A percentile compares a stretch with the other conserved stretches of the same genome.
These are phyloP conservation scores for Euphydryas editha DNA, from an alignment of 2,888 invertebrate genomes.

Conservation along the genomic window DNA sequence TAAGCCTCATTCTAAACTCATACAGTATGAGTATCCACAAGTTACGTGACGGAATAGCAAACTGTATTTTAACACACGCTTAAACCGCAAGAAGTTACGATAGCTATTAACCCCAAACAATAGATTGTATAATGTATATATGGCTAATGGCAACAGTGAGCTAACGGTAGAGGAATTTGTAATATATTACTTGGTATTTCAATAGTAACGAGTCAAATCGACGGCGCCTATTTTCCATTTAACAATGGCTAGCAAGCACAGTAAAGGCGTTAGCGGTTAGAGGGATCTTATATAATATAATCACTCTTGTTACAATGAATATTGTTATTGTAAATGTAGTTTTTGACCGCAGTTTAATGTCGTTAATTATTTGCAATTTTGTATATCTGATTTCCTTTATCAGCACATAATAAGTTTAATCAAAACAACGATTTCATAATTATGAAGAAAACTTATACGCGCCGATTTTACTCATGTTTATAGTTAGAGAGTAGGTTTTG, in stretches of 20 bases:
- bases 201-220: constrained; percentile 24
- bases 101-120: constrained; percentile 30
- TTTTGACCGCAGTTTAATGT: too few relatives aligned
- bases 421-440: not conserved
- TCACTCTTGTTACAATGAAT: too few relatives aligned
- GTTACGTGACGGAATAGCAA: constrained; percentile 19
- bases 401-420: too few relatives aligned
- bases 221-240: constrained; percentile 18
- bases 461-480: not conserved
- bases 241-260: constrained; percentile 61
- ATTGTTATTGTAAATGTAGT: too few relatives aligned
- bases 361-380: too few relatives aligned
- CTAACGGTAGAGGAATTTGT: constrained; percentile 32
- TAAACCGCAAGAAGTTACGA: constrained; percentile 16
- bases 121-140: constrained; percentile 24
- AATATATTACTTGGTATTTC: constrained; percentile 24
- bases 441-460: not conserved
- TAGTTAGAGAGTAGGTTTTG: not conserved
- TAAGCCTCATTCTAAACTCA: constrained; percentile 4
- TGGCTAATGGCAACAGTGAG: constrained; percentile 18
- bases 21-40: not conserved
- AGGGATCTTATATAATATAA: constrained; percentile 49
- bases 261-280: constrained; percentile 63
- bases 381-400: too few relatives aligned
- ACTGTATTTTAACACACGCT: constrained; percentile 19